Evolutionary conservation across 2,888 invertebrate species (phyloP).

Genomic region (Drosophila flavopinicola): DNA sequence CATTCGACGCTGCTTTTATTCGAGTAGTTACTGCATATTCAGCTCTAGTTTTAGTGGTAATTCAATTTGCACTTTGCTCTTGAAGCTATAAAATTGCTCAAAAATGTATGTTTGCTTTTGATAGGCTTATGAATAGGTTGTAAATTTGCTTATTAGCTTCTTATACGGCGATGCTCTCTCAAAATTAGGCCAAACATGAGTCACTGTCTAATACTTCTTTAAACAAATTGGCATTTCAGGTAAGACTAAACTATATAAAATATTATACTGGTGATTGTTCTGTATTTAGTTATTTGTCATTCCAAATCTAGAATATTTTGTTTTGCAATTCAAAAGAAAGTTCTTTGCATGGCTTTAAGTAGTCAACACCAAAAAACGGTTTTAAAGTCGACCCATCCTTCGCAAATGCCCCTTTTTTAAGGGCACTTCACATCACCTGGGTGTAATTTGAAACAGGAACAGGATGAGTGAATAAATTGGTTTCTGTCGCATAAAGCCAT

Average conservation of each 20-base stretch:
- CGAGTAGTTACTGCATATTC: constrained; percentile 14
- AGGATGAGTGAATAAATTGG: constrained; percentile 76
- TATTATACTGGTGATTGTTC: not conserved
- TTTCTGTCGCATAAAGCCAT: constrained; percentile 74
- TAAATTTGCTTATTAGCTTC: constrained; percentile 21
- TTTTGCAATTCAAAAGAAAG: not conserved
- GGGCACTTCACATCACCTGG: constrained; percentile 31
- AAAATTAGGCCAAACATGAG: not conserved
- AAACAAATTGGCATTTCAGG: not conserved
- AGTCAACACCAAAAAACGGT: constrained; percentile 15
- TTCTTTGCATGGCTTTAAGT: constrained; percentile 8
- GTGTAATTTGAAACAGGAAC: constrained; percentile 61
- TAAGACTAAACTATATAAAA: too few relatives aligned
- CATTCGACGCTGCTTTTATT: constrained; percentile 25
- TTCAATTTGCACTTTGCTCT: constrained; percentile 24
- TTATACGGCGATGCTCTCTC: not conserved
- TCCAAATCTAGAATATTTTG: not conserved
- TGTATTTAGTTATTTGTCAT: not conserved
- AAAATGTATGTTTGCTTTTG: constrained; percentile 4
- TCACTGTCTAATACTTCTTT: not conserved
- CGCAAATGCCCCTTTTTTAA: constrained; percentile 18
- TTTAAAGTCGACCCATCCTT: constrained; percentile 27
- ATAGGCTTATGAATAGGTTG: constrained; percentile 3
- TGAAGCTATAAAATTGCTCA: constrained; percentile 4
- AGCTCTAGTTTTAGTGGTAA: constrained; percentile 34